These are phyloP conservation scores for Fregetta grallaria DNA, from an alignment of 2,113 vertebrate genomes.

Conservation along the genomic window DNA sequence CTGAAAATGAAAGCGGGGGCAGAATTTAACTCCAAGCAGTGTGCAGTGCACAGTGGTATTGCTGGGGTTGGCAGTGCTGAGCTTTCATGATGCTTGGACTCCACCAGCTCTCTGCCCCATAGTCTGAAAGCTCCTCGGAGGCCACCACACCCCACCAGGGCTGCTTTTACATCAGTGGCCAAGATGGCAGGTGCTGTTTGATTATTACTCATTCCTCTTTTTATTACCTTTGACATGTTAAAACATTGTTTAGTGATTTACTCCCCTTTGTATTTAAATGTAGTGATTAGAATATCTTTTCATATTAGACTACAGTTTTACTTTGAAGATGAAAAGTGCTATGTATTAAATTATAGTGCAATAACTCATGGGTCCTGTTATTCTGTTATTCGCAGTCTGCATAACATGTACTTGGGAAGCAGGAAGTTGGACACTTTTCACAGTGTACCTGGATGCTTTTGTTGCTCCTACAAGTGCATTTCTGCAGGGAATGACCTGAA, in stretches of 20 bases:
- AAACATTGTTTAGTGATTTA: conserved; percentile 27
- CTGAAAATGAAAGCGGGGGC: neutral
- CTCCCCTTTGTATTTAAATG: conserved; percentile 11
- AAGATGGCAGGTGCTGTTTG: neutral
- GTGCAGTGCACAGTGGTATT: neutral
- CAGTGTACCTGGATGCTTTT: neutral
- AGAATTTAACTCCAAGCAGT: neutral
- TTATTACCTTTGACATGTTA: neutral
- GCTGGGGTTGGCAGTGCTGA: neutral
- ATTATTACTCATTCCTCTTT: neutral
- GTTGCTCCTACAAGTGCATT: neutral
- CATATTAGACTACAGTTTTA: neutral
- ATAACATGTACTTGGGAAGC: neutral
- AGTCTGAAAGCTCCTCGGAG: neutral
- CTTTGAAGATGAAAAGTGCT: neutral
- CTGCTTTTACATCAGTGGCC: neutral
- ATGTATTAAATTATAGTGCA: neutral
- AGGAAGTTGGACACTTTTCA: neutral
- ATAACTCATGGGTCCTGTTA: neutral
- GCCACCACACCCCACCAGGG: too few relatives aligned
- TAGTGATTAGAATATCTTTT: conserved; percentile 4
- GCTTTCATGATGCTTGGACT: neutral
- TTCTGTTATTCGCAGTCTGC: neutral
- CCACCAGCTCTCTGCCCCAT: neutral
- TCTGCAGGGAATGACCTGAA: neutral